These are phyloP conservation scores for Etheostoma spectabile DNA, from an alignment of 2,113 vertebrate genomes.

Conservation along the genomic window DNA sequence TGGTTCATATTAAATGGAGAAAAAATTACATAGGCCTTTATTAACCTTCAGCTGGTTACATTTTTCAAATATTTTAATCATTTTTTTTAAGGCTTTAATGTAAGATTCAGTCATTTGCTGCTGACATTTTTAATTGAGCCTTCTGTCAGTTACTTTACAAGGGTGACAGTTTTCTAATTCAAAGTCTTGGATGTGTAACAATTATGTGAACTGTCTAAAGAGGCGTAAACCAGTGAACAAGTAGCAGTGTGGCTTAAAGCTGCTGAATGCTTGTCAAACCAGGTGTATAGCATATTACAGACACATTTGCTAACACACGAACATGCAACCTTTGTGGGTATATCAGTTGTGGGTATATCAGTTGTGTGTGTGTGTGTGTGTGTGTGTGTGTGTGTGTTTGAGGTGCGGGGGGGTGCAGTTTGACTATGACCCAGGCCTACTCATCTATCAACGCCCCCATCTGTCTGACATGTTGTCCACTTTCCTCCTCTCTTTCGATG, in stretches of 20 bases:
- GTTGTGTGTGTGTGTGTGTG: conserved; percentile 22
- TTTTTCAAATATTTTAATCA: background rate
- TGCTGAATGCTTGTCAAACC: conserved; percentile 30
- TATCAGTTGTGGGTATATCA: conserved; percentile 8
- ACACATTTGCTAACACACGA: background rate
- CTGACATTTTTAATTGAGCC: too few relatives aligned
- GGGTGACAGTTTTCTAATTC: conserved; percentile 2
- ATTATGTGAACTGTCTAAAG: conserved; percentile 3
- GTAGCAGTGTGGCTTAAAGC: background rate
- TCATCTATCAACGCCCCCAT: conserved; percentile 81
- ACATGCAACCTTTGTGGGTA: conserved; percentile 1
- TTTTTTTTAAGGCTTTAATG: background rate
- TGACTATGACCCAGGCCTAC: conserved; percentile 70
- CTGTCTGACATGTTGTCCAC: conserved; percentile 61
- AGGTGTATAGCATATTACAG: conserved; percentile 23
- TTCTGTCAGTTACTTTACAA: background rate
- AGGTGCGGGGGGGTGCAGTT: conserved; percentile 50
- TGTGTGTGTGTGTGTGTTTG: conserved; percentile 10
- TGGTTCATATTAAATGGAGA: background rate
- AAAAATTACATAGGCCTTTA: background rate
- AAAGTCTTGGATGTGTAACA: conserved; percentile 8
- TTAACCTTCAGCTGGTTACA: background rate
- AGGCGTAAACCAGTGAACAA: background rate
- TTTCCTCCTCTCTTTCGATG: conserved; percentile 47
- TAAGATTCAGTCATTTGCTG: background rate